Evolutionary conservation across 1,140 invertebrate species (phyloP).

Genomic region (Solenopsis invicta): DNA sequence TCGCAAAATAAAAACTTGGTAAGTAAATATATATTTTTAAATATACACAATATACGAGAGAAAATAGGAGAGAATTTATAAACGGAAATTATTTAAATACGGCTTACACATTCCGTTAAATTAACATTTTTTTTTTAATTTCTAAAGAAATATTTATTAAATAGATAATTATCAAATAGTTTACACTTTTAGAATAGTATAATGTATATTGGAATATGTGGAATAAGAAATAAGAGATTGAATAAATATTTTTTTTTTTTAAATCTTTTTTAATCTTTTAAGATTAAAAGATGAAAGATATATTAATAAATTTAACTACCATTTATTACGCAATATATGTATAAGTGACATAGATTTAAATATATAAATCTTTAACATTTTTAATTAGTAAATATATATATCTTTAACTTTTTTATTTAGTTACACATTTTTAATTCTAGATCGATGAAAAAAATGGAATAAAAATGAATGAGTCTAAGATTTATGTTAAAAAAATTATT

Average conservation of each 20-base stretch:
- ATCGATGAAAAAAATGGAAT: neutral
- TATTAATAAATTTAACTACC: neutral
- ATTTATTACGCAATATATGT: neutral
- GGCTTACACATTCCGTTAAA: neutral
- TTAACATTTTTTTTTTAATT: neutral
- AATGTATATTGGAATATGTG: neutral
- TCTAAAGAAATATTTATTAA: neutral
- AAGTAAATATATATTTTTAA: constrained; percentile 3
- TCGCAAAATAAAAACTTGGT: neutral
- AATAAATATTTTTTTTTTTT: neutral
- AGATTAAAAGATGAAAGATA: neutral
- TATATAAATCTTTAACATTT: neutral
- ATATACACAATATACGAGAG: neutral
- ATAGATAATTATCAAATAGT: neutral
- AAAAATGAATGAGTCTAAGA: neutral
- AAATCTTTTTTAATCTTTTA: neutral
- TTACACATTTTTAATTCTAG: neutral
- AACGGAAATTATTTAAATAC: neutral
- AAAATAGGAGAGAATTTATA: neutral
- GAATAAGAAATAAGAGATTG: neutral
- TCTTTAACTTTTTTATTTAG: too few relatives aligned
- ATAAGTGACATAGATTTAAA: neutral
- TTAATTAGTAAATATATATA: too few relatives aligned
- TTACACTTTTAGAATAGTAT: neutral
- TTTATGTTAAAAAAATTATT: neutral